Conservation (phyloP, 2,797 vertebrate genomes). For the Ctenosaura bakeri region DNA sequence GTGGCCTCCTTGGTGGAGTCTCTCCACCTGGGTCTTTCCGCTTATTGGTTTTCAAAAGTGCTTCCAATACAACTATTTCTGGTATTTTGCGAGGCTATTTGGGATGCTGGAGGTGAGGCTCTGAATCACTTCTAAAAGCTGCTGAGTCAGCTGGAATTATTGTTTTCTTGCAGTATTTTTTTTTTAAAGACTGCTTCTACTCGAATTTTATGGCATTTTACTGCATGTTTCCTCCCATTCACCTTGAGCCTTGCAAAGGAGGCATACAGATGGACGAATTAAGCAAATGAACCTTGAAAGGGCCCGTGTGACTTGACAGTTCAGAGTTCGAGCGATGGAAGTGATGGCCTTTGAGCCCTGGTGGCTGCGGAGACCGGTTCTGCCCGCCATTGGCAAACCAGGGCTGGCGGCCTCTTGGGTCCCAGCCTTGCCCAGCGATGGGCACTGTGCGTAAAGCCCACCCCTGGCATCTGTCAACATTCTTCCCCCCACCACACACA, state of each 20-base stretch:
- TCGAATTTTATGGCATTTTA: too few species aligned
- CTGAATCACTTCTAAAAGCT: neutral
- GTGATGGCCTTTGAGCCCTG: neutral
- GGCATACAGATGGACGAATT: too few species aligned
- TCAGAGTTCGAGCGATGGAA: too few species aligned
- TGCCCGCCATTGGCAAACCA: neutral
- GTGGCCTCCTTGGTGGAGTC: too few species aligned
- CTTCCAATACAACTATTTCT: too few species aligned
- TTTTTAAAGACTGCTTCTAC: too few species aligned
- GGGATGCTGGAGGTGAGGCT: neutral
- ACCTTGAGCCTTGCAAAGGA: too few species aligned
- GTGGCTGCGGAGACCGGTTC: neutral
- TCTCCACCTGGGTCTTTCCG: too few species aligned
- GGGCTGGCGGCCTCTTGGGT: neutral
- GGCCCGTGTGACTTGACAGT: too few species aligned
- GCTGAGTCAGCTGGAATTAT: neutral
- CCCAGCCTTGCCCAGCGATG: neutral
- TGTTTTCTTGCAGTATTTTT: neutral
- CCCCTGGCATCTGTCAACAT: accelerated
- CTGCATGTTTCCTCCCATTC: too few species aligned
- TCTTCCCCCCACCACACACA: neutral
- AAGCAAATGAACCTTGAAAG: too few species aligned
- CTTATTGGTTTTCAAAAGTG: too few species aligned
- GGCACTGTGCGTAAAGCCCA: neutral
- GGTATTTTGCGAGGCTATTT: neutral